A percentile compares a stretch with the other conserved stretches of the same genome.
Evolutionary conservation across 2,113 vertebrate species (phyloP).

Genomic region (Crotalus helleri): DNA sequence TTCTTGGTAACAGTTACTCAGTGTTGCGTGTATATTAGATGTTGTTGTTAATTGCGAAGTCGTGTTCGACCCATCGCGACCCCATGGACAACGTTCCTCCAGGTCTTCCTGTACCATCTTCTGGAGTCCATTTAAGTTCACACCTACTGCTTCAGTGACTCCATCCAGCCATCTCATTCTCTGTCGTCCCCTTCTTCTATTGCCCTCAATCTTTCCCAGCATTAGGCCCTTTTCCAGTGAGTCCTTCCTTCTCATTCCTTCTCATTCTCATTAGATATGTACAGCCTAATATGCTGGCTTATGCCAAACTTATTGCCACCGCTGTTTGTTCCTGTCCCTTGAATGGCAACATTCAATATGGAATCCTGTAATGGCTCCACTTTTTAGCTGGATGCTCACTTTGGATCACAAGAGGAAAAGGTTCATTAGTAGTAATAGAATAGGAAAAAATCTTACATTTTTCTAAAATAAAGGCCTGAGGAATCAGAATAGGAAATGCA

Average conservation of each 20-base stretch:
- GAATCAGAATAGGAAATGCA: neutral
- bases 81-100: too few species aligned
- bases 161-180: too few species aligned
- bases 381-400: neutral
- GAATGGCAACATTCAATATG: neutral
- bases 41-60: too few species aligned
- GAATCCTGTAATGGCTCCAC: neutral
- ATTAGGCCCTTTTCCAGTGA: too few species aligned
- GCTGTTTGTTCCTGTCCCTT: neutral
- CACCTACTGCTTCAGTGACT: too few species aligned
- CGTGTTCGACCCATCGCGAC: too few species aligned
- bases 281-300: neutral
- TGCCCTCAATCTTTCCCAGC: too few species aligned
- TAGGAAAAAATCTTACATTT: too few species aligned
- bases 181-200: too few species aligned
- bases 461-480: neutral
- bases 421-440: neutral
- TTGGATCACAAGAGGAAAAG: neutral
- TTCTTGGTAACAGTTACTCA: neutral
- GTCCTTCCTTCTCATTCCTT: too few species aligned
- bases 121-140: too few species aligned
- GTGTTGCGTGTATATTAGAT: neutral
- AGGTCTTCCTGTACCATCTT: too few species aligned
- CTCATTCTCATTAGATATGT: neutral
- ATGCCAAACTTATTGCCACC: neutral